Base-by-base conservation (phyloP, 2,797 vertebrate genomes). In the Urocyon cinereoargenteus region DNA sequence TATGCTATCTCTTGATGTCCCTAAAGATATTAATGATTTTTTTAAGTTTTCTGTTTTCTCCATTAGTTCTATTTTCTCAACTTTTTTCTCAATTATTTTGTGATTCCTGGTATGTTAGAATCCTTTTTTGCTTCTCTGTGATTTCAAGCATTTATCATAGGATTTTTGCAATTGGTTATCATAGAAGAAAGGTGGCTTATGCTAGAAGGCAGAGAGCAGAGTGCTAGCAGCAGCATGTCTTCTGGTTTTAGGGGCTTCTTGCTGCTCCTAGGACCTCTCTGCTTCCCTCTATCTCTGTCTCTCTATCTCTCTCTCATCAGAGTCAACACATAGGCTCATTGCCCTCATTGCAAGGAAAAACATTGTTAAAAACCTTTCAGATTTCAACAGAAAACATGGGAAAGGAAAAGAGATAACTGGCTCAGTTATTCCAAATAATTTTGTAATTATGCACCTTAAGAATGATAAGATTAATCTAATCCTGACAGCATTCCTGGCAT, bases 331-430 rank as follows among this genome's bases (percentile, higher is more conserved):
- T 31, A 70, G 55, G 55, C 55, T 55, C 68, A 66, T 11, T 40
- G n/a, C 15, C 26, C 11, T 81, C 62, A 75, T 66, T 68, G 22
- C 24, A 34, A 16, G 16, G 11, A 36, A 86, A 93, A 84, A 59
- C 1, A 22, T 26, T 53, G 18, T 36, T 83, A 75, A 73, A 59
- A 84, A 94, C 0, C 4, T 2, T 8, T 61, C 55, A 61, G 28
- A 21, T 79, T 84, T 90, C 57, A 91, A 34, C 21, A 70, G 18
- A 90, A 90, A 94, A 70, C 31, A 87, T 10, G 19, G 18, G 26
- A 92, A 82, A 68, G 6, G 62, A 94, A 93, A 88, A 79, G 19
- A n/a, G 28, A 40, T 36, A 97, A 83, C 26, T 75, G 82, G 6
- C 2, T 75, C 22, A 90, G n/a, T 15, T 82, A 22, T 85, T 8